Percentiles rank a stretch among this genome's conserved stretches.
Conservation (phyloP, 2,113 vertebrate species). For the Falcunculus frontatus region DNA sequence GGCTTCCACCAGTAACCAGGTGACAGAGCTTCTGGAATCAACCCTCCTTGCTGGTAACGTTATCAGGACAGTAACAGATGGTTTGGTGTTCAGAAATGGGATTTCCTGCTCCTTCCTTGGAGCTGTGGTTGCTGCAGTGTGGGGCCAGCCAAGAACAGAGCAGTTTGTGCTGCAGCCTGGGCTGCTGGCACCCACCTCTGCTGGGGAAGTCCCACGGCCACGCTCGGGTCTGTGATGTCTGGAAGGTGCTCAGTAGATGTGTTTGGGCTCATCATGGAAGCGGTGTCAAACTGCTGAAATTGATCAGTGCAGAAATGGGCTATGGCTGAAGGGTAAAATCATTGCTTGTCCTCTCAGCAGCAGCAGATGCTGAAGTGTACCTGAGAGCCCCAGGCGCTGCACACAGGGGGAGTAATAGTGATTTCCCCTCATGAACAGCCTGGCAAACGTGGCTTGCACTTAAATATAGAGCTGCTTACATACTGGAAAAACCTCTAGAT, state of each 20-base stretch:
- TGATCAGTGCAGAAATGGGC: background rate
- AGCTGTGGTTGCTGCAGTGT: fast-evolving
- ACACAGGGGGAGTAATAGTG: background rate
- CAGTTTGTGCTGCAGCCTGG: background rate
- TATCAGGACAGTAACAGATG: background rate
- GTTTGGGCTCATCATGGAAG: background rate
- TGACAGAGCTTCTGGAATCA: background rate
- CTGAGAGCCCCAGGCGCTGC: background rate
- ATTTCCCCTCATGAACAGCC: background rate
- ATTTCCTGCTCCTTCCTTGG: background rate
- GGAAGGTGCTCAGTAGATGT: background rate
- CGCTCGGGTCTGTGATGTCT: fast-evolving
- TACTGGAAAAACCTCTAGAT: background rate
- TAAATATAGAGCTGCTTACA: background rate
- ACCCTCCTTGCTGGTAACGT: fast-evolving
- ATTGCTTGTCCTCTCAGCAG: background rate
- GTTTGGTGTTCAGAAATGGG: background rate
- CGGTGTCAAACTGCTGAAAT: background rate
- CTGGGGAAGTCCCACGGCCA: fast-evolving
- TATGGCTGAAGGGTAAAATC: background rate
- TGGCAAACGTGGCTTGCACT: background rate
- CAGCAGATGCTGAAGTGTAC: background rate
- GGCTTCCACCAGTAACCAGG: background rate
- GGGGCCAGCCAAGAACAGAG: background rate
- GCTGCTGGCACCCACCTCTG: fast-evolving